These are phyloP conservation scores for Sebastes melanostomus DNA, from an alignment of 2,797 vertebrate species.

Conservation along the genomic window DNA sequence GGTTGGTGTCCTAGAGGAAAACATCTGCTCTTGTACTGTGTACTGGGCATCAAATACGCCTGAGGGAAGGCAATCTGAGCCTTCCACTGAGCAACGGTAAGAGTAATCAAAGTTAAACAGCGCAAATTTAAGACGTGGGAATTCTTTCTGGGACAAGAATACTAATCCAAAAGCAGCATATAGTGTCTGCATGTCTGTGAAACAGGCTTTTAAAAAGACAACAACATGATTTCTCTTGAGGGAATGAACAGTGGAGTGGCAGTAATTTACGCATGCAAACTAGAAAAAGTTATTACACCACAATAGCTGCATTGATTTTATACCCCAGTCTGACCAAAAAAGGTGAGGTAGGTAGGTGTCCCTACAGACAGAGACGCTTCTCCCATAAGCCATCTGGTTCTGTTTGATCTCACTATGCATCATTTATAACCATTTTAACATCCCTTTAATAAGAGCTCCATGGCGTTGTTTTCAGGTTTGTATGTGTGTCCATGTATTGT, in stretches of 20 bases:
- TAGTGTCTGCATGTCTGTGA: conserved; percentile 14
- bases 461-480: conserved; percentile 27
- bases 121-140: conserved; percentile 13
- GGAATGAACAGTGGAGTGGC: not conserved
- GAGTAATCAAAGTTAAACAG: conserved; percentile 45
- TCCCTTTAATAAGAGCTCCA: conserved; percentile 41
- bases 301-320: not conserved
- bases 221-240: conserved; percentile 16
- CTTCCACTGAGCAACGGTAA: conserved; percentile 9
- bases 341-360: not conserved
- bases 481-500: conserved; percentile 2
- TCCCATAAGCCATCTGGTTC: conserved; percentile 26
- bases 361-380: not conserved
- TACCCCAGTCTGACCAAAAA: not conserved
- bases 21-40: conserved; percentile 40
- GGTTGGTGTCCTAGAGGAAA: conserved; percentile 33
- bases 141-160: conserved; percentile 37
- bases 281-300: not conserved
- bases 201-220: conserved; percentile 22
- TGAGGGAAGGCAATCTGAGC: not conserved
- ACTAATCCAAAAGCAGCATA: conserved; percentile 24
- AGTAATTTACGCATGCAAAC: not conserved
- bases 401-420: conserved; percentile 63
- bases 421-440: conserved; percentile 40
- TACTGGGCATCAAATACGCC: not conserved